Percentiles rank a stretch among this genome's conserved stretches.
Evolutionary conservation across 2,888 invertebrate genomes (phyloP).

Genomic region (Chydorus sphaericus): DNA sequence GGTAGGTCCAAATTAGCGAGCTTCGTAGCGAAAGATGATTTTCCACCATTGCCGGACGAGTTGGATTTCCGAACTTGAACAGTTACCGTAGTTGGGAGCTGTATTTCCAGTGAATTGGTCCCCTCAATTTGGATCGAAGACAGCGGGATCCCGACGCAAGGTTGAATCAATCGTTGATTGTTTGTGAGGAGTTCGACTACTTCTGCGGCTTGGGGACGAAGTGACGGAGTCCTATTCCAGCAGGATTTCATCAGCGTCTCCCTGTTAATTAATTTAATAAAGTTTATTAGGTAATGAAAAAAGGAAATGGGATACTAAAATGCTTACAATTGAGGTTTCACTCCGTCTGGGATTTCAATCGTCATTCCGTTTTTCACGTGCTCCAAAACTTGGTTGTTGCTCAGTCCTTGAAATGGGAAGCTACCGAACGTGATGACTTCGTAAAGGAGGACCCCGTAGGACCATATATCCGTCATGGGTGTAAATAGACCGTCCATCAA

Average conservation of each 20-base stretch:
- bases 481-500: conserved; percentile 68
- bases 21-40: not conserved
- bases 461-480: conserved; percentile 77
- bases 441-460: conserved; percentile 71
- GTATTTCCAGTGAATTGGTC: conserved; percentile 41
- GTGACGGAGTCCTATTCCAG: conserved; percentile 53
- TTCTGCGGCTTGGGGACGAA: conserved; percentile 59
- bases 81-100: conserved; percentile 30
- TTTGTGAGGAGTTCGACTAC: conserved; percentile 67
- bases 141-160: conserved; percentile 60
- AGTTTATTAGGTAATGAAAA: not conserved
- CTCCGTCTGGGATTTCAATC: conserved; percentile 55
- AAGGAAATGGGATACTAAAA: conserved; percentile 12
- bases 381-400: conserved; percentile 68
- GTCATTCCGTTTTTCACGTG: conserved; percentile 62
- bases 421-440: conserved; percentile 83
- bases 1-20: not conserved
- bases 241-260: conserved; percentile 60
- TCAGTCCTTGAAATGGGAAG: conserved; percentile 75
- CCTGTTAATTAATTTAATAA: conserved; percentile 33
- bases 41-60: not conserved
- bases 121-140: conserved; percentile 58
- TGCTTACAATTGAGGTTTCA: conserved; percentile 65
- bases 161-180: conserved; percentile 56
- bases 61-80: conserved; percentile 10